phyloP scores from a whole-genome alignment of 2,113 vertebrate genomes.

The Euleptes europaea region DNA sequence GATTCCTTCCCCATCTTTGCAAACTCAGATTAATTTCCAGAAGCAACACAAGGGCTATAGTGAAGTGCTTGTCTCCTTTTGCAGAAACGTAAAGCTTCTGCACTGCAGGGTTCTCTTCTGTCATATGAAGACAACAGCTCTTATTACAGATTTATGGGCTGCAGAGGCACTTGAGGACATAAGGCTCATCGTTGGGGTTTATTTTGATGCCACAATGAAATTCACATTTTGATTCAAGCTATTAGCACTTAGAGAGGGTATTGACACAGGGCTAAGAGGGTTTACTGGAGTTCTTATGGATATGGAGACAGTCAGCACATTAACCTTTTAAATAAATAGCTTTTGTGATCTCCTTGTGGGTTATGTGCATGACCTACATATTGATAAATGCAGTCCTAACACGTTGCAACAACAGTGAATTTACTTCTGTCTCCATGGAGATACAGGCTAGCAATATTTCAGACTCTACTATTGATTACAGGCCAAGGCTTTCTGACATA shows the following conservation, averaged over 20 bases:
- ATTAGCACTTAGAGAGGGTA: conserved; percentile 19
- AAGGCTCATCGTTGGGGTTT: conserved; percentile 12
- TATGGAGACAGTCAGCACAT: conserved; percentile 30
- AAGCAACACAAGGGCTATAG: not conserved
- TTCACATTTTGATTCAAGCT: conserved; percentile 20
- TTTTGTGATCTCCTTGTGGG: conserved; percentile 20
- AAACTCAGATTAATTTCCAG: not conserved
- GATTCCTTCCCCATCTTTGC: not conserved
- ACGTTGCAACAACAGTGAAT: conserved; percentile 19
- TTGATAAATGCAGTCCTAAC: conserved; percentile 15
- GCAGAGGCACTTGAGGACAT: not conserved
- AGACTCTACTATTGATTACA: conserved; percentile 8
- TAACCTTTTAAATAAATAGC: conserved; percentile 43
- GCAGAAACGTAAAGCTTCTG: not conserved
- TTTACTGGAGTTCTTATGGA: conserved; percentile 20
- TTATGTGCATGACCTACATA: conserved; percentile 29
- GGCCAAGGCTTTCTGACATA: not conserved
- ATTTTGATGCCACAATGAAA: conserved; percentile 26
- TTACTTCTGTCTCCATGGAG: conserved; percentile 5
- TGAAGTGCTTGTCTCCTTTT: not conserved
- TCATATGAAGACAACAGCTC: conserved; percentile 5
- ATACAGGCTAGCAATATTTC: conserved; percentile 15
- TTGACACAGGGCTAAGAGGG: conserved; percentile 29
- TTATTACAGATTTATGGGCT: conserved; percentile 22
- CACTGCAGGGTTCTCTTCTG: not conserved